Conservation (phyloP, 2,113 vertebrate species). For the Myotis brandtii region DNA sequence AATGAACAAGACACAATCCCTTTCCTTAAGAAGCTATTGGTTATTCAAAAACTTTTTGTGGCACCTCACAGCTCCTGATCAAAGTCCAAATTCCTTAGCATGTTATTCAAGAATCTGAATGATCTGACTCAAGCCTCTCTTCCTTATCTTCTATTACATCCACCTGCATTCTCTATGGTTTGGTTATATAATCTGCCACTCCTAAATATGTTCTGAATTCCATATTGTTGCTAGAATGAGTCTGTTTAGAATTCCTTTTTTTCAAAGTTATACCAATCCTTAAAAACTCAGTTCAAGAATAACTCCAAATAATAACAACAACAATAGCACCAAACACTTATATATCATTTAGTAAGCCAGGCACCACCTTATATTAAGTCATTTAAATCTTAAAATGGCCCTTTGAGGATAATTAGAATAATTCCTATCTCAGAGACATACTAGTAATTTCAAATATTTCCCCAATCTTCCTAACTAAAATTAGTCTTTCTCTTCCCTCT, state of each 20-base stretch:
- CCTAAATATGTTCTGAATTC: constrained; percentile 36
- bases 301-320: background rate
- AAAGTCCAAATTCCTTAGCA: constrained; percentile 45
- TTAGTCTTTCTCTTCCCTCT: constrained; percentile 25
- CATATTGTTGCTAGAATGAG: background rate
- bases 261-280: constrained; percentile 30
- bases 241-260: background rate
- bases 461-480: constrained; percentile 30
- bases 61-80: background rate
- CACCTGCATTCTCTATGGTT: background rate
- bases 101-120: constrained; percentile 30
- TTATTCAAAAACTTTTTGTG: background rate
- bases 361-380: background rate
- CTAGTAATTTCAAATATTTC: constrained; percentile 37
- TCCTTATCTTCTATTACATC: background rate
- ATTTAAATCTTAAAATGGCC: constrained; percentile 18
- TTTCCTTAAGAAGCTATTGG: background rate
- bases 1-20: constrained; percentile 5
- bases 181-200: constrained; percentile 36
- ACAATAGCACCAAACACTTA: constrained; percentile 7
- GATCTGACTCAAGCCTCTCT: constrained; percentile 28
- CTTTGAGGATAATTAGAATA: background rate
- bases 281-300: constrained; percentile 51
- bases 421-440: constrained; percentile 18
- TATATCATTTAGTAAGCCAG: background rate